Conservation (phyloP, 2,797 vertebrate genomes). For the Darevskia nairensis region DNA sequence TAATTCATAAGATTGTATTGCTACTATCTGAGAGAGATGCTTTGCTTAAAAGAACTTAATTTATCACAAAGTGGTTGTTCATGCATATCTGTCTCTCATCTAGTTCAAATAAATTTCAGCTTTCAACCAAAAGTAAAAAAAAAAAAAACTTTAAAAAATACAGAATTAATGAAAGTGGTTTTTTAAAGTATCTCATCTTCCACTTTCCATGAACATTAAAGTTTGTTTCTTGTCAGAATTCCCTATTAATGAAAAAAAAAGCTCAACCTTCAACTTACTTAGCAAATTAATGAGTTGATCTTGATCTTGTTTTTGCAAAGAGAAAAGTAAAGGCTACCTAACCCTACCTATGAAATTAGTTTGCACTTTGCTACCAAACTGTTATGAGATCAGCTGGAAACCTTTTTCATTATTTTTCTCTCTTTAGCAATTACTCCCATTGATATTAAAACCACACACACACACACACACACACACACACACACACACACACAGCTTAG, state of each 20-base stretch:
- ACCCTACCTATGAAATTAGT: background rate
- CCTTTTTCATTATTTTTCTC: constrained; percentile 35
- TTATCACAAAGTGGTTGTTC: constrained; percentile 50
- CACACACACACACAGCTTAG: background rate
- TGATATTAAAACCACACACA: background rate
- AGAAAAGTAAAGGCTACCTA: constrained; percentile 34
- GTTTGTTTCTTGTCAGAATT: constrained; percentile 8
- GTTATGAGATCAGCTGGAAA: constrained; percentile 1
- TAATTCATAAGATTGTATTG: constrained; percentile 51
- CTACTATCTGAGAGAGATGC: constrained; percentile 50
- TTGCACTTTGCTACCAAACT: constrained; percentile 6
- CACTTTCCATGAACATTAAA: constrained; percentile 29
- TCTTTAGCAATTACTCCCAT: constrained; percentile 36
- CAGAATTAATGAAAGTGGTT: constrained; percentile 38
- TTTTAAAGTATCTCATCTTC: constrained; percentile 30
- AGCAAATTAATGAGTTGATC: constrained; percentile 21
- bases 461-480: no score
- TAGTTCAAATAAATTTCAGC: constrained; percentile 43
- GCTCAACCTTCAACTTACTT: constrained; percentile 12
- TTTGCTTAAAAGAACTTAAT: constrained; percentile 55
- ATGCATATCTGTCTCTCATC: constrained; percentile 30
- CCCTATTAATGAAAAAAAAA: constrained; percentile 18
- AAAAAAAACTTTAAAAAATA: constrained; percentile 36
- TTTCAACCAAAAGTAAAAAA: constrained; percentile 45
- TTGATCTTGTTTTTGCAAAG: constrained; percentile 29